Evolutionary conservation across 2,888 invertebrate genomes (phyloP).

Genomic region (Sylvicola cinctus): DNA sequence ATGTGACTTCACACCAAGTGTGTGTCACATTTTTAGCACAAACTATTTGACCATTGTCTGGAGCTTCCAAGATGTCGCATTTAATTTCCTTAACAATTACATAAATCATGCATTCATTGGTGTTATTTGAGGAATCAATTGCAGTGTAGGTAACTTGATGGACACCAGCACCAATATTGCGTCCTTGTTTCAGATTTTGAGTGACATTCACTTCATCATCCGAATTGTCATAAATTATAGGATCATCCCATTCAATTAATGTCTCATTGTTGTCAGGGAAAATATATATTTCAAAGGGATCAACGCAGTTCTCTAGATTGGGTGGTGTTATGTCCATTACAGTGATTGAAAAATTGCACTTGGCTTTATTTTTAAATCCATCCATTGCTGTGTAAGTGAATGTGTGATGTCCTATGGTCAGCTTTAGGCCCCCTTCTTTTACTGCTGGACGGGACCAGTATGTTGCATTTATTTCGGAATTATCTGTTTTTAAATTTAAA

Average conservation of each 20-base stretch:
- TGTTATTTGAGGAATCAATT: constrained; percentile 34
- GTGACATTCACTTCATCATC: constrained; percentile 11
- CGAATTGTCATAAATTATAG: constrained; percentile 24
- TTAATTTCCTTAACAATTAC: constrained; percentile 30
- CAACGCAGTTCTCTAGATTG: constrained; percentile 33
- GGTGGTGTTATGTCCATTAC: constrained; percentile 36
- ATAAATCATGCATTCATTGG: constrained; percentile 33
- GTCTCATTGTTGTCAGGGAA: constrained; percentile 16
- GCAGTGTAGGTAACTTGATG: constrained; percentile 36
- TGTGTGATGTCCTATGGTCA: constrained; percentile 33
- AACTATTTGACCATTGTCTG: constrained; percentile 26
- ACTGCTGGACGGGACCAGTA: constrained; percentile 37
- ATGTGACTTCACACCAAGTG: constrained; percentile 32
- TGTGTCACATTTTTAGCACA: constrained; percentile 25
- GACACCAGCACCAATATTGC: constrained; percentile 29
- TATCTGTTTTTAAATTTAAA: constrained; percentile 24
- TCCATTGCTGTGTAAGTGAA: constrained; percentile 43
- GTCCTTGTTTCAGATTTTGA: constrained; percentile 25
- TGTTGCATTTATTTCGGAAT: constrained; percentile 31
- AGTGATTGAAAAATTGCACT: constrained; percentile 35
- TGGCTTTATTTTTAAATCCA: constrained; percentile 33
- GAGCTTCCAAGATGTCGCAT: constrained; percentile 26
- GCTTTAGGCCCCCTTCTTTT: constrained; percentile 23
- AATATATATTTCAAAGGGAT: constrained; percentile 32
- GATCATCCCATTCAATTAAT: constrained; percentile 28